Evolutionary conservation across 2,113 vertebrate genomes (phyloP), one percentile per base, ranked within the genome.

Genomic region (Dipodomys ordii): DNA sequence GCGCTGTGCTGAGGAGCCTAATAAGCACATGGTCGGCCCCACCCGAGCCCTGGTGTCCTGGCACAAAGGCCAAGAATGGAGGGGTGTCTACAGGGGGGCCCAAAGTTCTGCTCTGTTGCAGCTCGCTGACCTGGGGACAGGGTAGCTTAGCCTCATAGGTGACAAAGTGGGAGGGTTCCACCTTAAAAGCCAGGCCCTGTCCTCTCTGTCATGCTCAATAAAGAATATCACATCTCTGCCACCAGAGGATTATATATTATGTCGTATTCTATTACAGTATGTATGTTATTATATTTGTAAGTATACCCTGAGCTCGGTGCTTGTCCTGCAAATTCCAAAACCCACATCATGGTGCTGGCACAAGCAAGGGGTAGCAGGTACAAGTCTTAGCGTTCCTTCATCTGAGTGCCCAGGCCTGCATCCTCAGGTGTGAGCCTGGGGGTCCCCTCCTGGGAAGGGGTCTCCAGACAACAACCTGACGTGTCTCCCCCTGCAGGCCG

Each of bases 281-380:
- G 53, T 18, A 57, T 18, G 15, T 57, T 44, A 23, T 57, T 16
- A 1, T 57, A 57, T 57, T 57, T 57, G 53, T 57, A 57, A 57
- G 15, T 53, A 53, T 20, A 64, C n/a, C 12, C 53, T 72, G 53
- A 57, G 53, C 53, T 57, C 15, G 16, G 53, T 11, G 7, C 64
- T 25, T 2, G 5, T 23, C 46, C 39, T 7, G 1, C 0, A 30
- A 18, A n/a, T 73, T 57, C 39, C 32, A 67, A 39, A 4, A 23
- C 13, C 20, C 4, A 46, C 32, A 13, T 64, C 32, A 6, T 57
- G 20, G 6, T 49, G 8, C 39, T 0, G 5, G 8, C 2, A 2
- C 28, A 22, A 1, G 4, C 0, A 0, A 0, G 20, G 27, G 9
- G 16, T 57, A 57, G 53, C 11, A 16, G n/a, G 10, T 3, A 0